phyloP scores from a whole-genome alignment of 1,140 invertebrate species.

The Mercenaria mercenaria region DNA sequence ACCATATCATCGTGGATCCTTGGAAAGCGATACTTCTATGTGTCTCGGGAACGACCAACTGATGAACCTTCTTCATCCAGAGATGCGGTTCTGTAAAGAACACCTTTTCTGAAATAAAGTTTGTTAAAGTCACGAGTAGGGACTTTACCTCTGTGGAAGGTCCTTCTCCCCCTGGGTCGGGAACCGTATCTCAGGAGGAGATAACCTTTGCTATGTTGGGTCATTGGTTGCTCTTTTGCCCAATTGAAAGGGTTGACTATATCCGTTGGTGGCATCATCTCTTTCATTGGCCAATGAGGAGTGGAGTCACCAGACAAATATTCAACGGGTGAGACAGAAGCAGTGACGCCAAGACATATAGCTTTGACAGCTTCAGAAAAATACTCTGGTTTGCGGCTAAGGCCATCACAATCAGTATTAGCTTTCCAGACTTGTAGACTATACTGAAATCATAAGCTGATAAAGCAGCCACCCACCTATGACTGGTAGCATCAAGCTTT shows the following conservation, averaged over 20 bases:
- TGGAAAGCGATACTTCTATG: neutral
- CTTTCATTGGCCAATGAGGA: neutral
- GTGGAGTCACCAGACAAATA: neutral
- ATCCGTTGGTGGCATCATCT: neutral
- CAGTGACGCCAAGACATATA: neutral
- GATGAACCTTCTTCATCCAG: neutral
- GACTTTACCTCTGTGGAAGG: neutral
- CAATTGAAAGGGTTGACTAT: neutral
- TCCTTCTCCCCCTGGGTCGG: neutral
- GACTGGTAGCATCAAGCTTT: slow-evolving; percentile 55
- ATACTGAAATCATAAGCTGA: slow-evolving; percentile 32
- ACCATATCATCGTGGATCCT: slow-evolving; percentile 3
- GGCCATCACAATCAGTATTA: slow-evolving; percentile 50
- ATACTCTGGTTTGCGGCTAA: neutral
- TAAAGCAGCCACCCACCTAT: slow-evolving; percentile 59
- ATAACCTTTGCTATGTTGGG: neutral
- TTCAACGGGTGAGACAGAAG: neutral
- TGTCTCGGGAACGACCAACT: neutral
- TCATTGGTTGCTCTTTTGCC: neutral
- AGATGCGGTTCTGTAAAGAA: neutral
- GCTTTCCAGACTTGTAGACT: slow-evolving; percentile 29
- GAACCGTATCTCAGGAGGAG: neutral
- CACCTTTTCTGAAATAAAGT: too few relatives aligned
- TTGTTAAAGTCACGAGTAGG: neutral
- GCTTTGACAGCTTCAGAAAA: neutral